Base-by-base conservation (phyloP, 2,888 invertebrate species). In the Chromoteleia sp. region DNA sequence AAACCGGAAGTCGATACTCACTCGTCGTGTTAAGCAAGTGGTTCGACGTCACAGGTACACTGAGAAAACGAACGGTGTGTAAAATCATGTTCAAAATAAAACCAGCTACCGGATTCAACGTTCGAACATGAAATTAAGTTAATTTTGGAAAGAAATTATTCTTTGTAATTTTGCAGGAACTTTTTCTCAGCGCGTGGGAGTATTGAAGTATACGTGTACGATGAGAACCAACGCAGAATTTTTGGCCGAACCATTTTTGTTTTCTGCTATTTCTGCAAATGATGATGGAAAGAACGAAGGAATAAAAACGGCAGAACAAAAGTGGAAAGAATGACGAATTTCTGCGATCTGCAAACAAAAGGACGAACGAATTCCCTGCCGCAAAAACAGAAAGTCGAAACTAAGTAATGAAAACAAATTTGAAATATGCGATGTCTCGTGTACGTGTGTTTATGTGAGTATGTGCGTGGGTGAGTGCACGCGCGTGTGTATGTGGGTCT, bases 391-490 rank as follows among this genome's bases (percentile, higher is more conserved):
- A 67, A 68, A 68, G 58, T 21, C 29, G 39, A 39, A 36, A 45
- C 36, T 54, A 65, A 48, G 65, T 19, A 67, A 67, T 39, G 36
- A 48, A 45, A 56, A 50, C 2, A 50, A 59, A 78, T 7, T 58
- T 8, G 30, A 48, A 58, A 58, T 71, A 54, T 71, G 68, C 63
- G 56, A 52, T 73, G 50, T 71, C n/a, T 17, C 19, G 43, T 68
- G 54, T 61, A 41, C 25, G 33, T 65, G 12, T 82, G 54, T 70
- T 85, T 85, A 83, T 84, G 83, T 75, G 84, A 84, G 84, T 84
- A 81, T 33, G 33, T 6, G 25, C 25, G 5, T 25, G 25, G 25
- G n/a, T n/a, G n/a, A n/a, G n/a, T n/a, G n/a, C n/a, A n/a, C n/a
- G n/a, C n/a, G n/a, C n/a, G n/a, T n/a, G n/a, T n/a, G n/a, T n/a